These are phyloP conservation scores for Hypolimnas misippus DNA, from an alignment of 2,888 invertebrate genomes.

Conservation along the genomic window DNA sequence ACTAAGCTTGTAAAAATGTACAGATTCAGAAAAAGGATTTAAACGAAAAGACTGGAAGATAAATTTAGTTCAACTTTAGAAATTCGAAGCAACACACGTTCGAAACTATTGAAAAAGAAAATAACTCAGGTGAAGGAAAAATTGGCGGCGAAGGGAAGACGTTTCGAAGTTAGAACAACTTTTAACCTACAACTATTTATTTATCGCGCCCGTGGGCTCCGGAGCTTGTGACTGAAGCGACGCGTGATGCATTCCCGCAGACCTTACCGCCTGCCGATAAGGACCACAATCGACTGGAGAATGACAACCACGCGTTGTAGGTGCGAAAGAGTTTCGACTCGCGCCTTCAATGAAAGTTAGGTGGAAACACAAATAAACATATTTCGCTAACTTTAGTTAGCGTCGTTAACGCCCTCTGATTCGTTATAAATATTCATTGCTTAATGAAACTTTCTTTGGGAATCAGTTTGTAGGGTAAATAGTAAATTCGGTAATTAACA, in stretches of 20 bases:
- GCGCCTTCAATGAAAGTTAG: slow-evolving; percentile 38
- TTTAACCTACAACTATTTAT: slow-evolving; percentile 72
- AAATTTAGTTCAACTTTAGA: slow-evolving; percentile 32
- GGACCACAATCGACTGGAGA: slow-evolving; percentile 13
- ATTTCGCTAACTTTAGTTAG: slow-evolving; percentile 44
- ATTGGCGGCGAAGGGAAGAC: slow-evolving; percentile 53
- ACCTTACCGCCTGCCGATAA: slow-evolving; percentile 8
- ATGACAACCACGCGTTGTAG: slow-evolving; percentile 7
- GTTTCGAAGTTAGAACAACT: slow-evolving; percentile 60
- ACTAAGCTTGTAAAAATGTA: slow-evolving; percentile 10
- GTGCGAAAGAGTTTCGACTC: slow-evolving; percentile 16
- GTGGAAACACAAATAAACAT: slow-evolving; percentile 50
- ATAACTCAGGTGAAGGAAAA: slow-evolving; percentile 66
- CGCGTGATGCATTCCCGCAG: not conserved
- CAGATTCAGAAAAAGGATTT: slow-evolving; percentile 24
- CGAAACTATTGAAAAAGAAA: slow-evolving; percentile 59
- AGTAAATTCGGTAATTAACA: slow-evolving; percentile 19
- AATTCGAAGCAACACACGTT: slow-evolving; percentile 35
- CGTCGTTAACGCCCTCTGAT: slow-evolving; percentile 45
- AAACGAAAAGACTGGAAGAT: slow-evolving; percentile 21
- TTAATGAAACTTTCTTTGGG: slow-evolving; percentile 39
- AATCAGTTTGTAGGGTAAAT: slow-evolving; percentile 34
- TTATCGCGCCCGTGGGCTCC: slow-evolving; percentile 69
- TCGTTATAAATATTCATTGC: slow-evolving; percentile 47
- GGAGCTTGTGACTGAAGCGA: slow-evolving; percentile 36